A percentile compares a stretch with the other conserved stretches of the same genome.
Evolutionary conservation across 2,113 vertebrate genomes (phyloP).

Genomic region (Centropus unirufus): DNA sequence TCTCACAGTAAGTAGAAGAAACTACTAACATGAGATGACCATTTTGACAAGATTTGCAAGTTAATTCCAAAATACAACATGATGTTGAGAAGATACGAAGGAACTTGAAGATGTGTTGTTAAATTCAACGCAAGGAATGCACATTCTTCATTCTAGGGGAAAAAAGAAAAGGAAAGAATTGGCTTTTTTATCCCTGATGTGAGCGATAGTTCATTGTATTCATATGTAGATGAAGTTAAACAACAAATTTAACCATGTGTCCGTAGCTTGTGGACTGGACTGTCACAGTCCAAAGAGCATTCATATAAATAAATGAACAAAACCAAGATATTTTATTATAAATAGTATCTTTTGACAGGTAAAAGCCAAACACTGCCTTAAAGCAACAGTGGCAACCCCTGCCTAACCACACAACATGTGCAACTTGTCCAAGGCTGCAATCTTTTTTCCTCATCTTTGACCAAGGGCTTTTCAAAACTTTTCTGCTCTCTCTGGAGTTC

Average conservation of each 20-base stretch:
- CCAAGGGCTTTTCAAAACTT: neutral
- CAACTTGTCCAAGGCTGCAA: neutral
- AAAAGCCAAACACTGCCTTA: neutral
- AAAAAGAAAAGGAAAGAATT: constrained; percentile 28
- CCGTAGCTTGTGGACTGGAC: neutral
- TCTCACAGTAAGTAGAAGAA: neutral
- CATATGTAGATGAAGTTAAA: neutral
- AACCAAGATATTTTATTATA: neutral
- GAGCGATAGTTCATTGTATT: neutral
- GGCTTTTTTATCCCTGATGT: neutral
- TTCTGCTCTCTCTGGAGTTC: neutral
- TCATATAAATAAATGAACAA: neutral
- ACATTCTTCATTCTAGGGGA: constrained; percentile 40
- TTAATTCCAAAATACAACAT: neutral
- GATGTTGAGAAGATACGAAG: neutral
- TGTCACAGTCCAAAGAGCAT: neutral
- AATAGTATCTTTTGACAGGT: neutral
- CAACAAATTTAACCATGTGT: neutral
- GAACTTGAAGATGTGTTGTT: neutral
- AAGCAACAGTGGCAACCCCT: neutral
- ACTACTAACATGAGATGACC: neutral
- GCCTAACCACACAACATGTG: neutral
- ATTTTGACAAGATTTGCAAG: neutral
- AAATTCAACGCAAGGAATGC: neutral
- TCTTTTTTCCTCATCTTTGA: neutral